Evolutionary conservation across 2,113 vertebrate species (phyloP).

Genomic region (Anthoscopus minutus): DNA sequence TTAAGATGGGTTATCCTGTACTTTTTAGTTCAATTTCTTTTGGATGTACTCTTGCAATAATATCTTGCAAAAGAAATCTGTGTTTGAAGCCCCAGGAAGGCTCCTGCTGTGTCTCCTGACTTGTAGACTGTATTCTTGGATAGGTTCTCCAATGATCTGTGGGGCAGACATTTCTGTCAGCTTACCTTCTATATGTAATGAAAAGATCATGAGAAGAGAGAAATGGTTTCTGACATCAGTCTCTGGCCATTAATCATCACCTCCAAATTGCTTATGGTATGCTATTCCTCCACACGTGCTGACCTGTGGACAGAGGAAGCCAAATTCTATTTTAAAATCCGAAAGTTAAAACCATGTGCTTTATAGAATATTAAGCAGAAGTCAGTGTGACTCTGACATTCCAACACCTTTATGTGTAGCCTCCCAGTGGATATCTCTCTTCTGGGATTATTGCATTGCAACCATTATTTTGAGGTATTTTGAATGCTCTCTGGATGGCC

Average conservation of each 20-base stretch:
- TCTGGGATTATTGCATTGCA: neutral
- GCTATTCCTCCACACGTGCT: neutral
- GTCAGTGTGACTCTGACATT: neutral
- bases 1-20: neutral
- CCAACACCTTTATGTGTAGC: neutral
- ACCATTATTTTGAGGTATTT: neutral
- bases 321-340: neutral
- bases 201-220: neutral
- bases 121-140: neutral
- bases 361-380: neutral
- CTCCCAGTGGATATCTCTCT: neutral
- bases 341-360: neutral
- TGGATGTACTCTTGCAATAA: neutral
- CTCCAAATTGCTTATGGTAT: neutral
- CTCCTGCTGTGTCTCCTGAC: slow-evolving; percentile 7
- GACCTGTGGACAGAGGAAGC: neutral
- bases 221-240: neutral
- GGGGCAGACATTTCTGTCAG: neutral
- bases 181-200: neutral
- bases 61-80: neutral
- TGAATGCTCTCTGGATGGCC: neutral
- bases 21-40: neutral
- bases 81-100: slow-evolving; percentile 35
- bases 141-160: slow-evolving; percentile 27
- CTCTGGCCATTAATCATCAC: neutral